A percentile compares a stretch with the other conserved stretches of the same genome.
Conservation (phyloP, 2,888 invertebrate species). For the Scelioninae gen. 1 region DNA sequence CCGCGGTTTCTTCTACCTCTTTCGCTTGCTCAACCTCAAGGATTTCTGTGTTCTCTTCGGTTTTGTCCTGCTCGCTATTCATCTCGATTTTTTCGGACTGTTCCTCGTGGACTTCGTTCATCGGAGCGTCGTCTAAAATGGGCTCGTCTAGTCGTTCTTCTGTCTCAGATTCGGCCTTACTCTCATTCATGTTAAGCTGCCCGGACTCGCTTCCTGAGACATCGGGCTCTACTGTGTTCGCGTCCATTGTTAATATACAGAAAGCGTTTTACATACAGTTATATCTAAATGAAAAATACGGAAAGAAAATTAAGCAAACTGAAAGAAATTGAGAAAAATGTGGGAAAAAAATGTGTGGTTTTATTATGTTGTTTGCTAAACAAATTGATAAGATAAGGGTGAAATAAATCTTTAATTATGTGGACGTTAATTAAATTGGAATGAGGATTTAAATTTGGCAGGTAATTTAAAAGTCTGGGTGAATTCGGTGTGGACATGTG, state of each 20-base stretch:
- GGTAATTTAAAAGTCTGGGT: too few species aligned
- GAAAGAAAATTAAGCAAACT: background rate
- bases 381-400: slow-evolving; percentile 26
- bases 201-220: slow-evolving; percentile 5
- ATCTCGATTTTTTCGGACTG: background rate
- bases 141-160: slow-evolving; percentile 48
- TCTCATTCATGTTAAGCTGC: slow-evolving; percentile 14
- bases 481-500: too few species aligned
- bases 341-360: too few species aligned
- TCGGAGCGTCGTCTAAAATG: slow-evolving; percentile 35
- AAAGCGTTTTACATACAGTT: slow-evolving; percentile 14
- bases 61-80: background rate
- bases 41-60: background rate
- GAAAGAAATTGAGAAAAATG: slow-evolving; percentile 4
- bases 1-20: background rate
- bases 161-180: slow-evolving; percentile 1
- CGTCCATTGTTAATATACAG: slow-evolving; percentile 38
- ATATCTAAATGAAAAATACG: slow-evolving; percentile 14
- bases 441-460: too few species aligned
- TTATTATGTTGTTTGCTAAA: slow-evolving; percentile 10
- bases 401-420: slow-evolving; percentile 23
- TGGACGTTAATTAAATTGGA: background rate
- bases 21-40: background rate
- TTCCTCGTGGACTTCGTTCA: slow-evolving; percentile 18
- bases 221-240: slow-evolving; percentile 15